A percentile compares a stretch with the other conserved stretches of the same genome.
Evolutionary conservation across 2,888 invertebrate species (phyloP).

Genomic region (Barypeithes pellucidus): DNA sequence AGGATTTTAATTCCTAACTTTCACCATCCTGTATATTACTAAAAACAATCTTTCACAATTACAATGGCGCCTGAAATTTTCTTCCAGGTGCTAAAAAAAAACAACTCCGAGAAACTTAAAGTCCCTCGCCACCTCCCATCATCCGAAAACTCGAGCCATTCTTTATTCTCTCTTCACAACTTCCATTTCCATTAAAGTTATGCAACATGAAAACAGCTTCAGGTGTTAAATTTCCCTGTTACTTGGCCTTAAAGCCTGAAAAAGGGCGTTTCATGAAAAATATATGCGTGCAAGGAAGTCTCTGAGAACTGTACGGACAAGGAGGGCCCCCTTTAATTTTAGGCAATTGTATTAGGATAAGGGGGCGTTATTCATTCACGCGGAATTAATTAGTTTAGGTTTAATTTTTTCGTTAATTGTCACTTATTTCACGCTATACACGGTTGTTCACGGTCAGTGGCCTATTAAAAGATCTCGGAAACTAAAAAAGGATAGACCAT

Average conservation of each 20-base stretch:
- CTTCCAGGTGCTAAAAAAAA: conserved; percentile 27
- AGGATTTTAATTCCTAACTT: background rate
- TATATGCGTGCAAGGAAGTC: background rate
- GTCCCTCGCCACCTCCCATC: conserved; percentile 47
- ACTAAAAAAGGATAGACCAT: too few relatives aligned
- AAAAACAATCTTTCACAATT: conserved; percentile 17
- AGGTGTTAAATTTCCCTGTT: conserved; percentile 59
- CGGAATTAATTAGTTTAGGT: too few relatives aligned
- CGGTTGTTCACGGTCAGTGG: too few relatives aligned
- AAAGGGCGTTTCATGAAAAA: conserved; percentile 1
- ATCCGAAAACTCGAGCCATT: conserved; percentile 52
- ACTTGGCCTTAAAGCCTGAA: background rate
- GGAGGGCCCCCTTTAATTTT: too few relatives aligned
- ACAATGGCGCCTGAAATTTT: conserved; percentile 5
- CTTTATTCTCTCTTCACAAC: conserved; percentile 61
- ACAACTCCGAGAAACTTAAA: conserved; percentile 57
- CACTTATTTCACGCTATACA: too few relatives aligned
- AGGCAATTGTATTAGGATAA: background rate
- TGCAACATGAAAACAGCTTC: conserved; percentile 60
- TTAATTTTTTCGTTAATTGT: too few relatives aligned
- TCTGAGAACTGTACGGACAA: background rate
- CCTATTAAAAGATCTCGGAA: too few relatives aligned
- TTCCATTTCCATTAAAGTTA: conserved; percentile 59
- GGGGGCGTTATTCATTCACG: too few relatives aligned
- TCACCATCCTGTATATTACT: background rate